A percentile compares a stretch with the other conserved stretches of the same genome.
phyloP scores from a whole-genome alignment of 1,140 invertebrate species.

The Cataglyphis hispanica region DNA sequence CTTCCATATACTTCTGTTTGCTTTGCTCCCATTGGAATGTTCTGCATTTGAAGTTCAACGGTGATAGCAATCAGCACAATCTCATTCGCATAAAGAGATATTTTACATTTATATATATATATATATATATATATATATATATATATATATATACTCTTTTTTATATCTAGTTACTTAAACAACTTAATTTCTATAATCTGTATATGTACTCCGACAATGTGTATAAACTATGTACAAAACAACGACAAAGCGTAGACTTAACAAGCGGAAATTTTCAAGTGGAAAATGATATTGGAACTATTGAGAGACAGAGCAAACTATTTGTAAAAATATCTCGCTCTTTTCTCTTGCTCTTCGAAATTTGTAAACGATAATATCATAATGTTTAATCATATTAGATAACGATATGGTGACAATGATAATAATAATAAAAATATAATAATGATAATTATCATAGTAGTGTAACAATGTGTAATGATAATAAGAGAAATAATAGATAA shows the following conservation, averaged over 20 bases:
- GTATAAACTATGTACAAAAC: slow-evolving; percentile 83
- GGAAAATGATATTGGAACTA: slow-evolving; percentile 30
- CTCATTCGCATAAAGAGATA: slow-evolving; percentile 74
- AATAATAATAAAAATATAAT: slow-evolving; percentile 23
- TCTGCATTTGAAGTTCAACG: slow-evolving; percentile 61
- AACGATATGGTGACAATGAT: slow-evolving; percentile 30
- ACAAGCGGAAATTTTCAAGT: slow-evolving; percentile 59
- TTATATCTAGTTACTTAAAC: slow-evolving; percentile 65
- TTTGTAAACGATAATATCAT: slow-evolving; percentile 43
- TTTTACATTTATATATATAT: slow-evolving; percentile 79
- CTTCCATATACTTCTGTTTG: slow-evolving; percentile 16
- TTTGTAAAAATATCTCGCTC: slow-evolving; percentile 1
- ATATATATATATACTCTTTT: slow-evolving; percentile 70
- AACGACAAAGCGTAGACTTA: slow-evolving; percentile 78
- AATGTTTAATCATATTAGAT: slow-evolving; percentile 14
- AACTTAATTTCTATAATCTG: slow-evolving; percentile 60
- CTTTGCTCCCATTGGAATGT: slow-evolving; percentile 67
- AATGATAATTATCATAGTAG: slow-evolving; percentile 25
- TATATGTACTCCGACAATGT: slow-evolving; percentile 52
- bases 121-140: slow-evolving; percentile 78
- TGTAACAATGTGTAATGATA: slow-evolving; percentile 21
- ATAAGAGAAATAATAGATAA: slow-evolving; percentile 16
- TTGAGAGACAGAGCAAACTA: slow-evolving; percentile 17
- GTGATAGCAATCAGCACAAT: slow-evolving; percentile 52
- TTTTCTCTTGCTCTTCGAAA: slow-evolving; percentile 3